These are phyloP conservation scores for Gulo gulo DNA, from an alignment of 2,113 vertebrate genomes.

Conservation along the genomic window DNA sequence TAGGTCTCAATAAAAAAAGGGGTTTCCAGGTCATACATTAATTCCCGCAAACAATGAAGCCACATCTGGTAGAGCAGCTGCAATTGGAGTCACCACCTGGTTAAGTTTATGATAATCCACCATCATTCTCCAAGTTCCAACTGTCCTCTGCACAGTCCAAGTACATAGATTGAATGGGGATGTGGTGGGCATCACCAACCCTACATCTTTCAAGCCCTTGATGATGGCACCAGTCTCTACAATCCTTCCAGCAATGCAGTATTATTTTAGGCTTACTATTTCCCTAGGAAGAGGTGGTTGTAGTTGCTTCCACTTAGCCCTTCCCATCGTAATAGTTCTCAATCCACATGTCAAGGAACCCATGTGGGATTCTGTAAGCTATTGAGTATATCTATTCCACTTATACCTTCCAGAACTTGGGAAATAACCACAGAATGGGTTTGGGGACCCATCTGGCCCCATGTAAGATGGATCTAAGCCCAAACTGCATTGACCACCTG, in stretches of 20 bases:
- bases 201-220: neutral
- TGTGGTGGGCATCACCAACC: neutral
- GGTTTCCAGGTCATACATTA: neutral
- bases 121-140: neutral
- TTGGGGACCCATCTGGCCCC: neutral
- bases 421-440: neutral
- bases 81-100: neutral
- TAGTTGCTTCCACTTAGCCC: neutral
- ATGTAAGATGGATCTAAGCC: neutral
- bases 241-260: neutral
- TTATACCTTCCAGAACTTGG: too few relatives aligned
- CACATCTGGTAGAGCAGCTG: neutral
- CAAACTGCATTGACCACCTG: neutral
- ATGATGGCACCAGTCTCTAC: neutral
- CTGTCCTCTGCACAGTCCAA: neutral
- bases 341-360: neutral
- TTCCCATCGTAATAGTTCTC: neutral
- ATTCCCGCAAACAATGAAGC: neutral
- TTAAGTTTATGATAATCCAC: neutral
- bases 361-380: neutral
- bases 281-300: neutral
- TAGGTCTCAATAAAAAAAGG: neutral
- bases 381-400: neutral
- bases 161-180: neutral
- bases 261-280: neutral